Percentiles rank a stretch among this genome's conserved stretches.
Evolutionary conservation across 2,888 invertebrate genomes (phyloP).

Genomic region (Tetragnatha montana): DNA sequence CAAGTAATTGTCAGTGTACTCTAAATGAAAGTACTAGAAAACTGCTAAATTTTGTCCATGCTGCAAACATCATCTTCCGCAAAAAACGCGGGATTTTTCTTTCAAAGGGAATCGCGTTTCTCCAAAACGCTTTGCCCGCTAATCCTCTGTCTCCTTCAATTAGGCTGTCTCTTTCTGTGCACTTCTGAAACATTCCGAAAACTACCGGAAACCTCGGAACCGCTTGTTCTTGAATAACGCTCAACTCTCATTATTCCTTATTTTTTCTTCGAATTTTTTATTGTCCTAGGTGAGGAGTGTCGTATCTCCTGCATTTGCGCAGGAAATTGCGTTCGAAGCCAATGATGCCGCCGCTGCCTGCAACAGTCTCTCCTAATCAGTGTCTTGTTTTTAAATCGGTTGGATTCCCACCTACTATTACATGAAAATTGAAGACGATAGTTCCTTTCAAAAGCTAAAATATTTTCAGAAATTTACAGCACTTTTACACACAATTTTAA

Average conservation of each 20-base stretch:
- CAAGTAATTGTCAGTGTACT: too few relatives aligned
- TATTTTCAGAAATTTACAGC: too few relatives aligned
- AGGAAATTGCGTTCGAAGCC: conserved; percentile 50
- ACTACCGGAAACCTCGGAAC: not conserved
- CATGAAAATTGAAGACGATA: too few relatives aligned
- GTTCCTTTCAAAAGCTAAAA: too few relatives aligned
- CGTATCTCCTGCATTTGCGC: conserved; percentile 22
- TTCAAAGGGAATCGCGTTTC: too few relatives aligned
- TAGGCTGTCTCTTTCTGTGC: not conserved
- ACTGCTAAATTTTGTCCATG: too few relatives aligned
- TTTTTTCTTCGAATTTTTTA: not conserved
- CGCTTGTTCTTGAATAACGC: not conserved
- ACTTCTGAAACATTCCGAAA: not conserved
- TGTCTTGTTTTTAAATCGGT: not conserved
- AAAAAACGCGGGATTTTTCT: too few relatives aligned
- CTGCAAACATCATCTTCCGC: too few relatives aligned
- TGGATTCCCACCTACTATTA: conserved; percentile 5
- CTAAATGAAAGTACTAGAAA: too few relatives aligned
- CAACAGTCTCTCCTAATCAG: conserved; percentile 11
- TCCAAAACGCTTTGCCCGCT: not conserved
- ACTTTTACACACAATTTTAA: too few relatives aligned
- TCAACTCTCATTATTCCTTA: not conserved
- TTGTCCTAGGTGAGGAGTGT: not conserved
- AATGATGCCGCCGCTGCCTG: conserved; percentile 11
- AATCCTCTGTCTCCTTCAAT: not conserved